Percentiles rank a stretch among this genome's conserved stretches.
phyloP scores from a whole-genome alignment of 2,888 invertebrate species.

The Pandemis cinnamomeana region DNA sequence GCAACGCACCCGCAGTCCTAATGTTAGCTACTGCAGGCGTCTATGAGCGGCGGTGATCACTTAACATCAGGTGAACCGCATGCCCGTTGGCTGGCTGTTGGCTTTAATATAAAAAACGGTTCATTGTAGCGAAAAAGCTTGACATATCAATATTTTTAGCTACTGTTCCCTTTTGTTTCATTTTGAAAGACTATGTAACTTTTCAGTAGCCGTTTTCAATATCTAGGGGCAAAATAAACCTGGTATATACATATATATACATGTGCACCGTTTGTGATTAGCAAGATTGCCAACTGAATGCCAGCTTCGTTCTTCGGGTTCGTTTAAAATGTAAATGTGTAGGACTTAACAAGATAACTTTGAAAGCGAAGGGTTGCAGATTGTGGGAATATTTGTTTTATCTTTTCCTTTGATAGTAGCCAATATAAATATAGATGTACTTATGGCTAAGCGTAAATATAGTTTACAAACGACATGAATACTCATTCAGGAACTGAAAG shows the following conservation, averaged over 20 bases:
- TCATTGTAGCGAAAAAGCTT: no score
- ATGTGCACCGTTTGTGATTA: constrained; percentile 4
- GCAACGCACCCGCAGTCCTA: no score
- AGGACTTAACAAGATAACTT: constrained; percentile 27
- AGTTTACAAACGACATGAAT: neutral
- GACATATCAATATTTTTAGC: neutral
- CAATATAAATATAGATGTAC: neutral
- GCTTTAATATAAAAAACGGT: no score
- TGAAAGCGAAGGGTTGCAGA: constrained; percentile 6
- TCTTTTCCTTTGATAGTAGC: constrained; percentile 1
- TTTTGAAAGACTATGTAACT: neutral
- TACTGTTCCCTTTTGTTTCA: neutral
- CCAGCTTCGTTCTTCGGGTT: constrained; percentile 18
- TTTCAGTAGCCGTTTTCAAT: neutral
- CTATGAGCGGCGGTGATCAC: no score
- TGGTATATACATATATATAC: neutral
- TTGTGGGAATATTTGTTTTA: constrained; percentile 3
- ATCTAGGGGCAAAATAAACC: neutral
- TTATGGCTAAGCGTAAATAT: neutral
- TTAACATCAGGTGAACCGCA: no score
- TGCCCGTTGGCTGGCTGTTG: no score
- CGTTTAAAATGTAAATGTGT: constrained; percentile 37
- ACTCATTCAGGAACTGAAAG: neutral
- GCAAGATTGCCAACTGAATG: constrained; percentile 18
- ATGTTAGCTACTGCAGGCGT: no score